Evolutionary conservation across 2,113 vertebrate genomes (phyloP).

Genomic region (Macaca mulatta): DNA sequence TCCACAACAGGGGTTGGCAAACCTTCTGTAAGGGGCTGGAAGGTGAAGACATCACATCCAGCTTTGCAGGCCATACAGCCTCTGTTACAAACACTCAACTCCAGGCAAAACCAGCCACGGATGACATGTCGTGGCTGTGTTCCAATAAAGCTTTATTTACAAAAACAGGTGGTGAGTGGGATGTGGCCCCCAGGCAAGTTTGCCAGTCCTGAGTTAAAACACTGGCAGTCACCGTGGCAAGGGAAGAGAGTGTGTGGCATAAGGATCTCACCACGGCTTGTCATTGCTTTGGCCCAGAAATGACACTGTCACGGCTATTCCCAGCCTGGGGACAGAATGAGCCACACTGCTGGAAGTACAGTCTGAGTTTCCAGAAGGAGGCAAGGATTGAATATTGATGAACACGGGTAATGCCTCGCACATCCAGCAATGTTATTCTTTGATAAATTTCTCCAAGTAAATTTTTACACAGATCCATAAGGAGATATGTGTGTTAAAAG

Average conservation of each 20-base stretch:
- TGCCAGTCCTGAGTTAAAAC: background rate
- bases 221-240: background rate
- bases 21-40: background rate
- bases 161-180: background rate
- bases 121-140: fast-evolving
- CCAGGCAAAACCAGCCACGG: background rate
- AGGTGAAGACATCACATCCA: too few relatives aligned
- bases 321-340: fast-evolving
- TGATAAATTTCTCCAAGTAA: background rate
- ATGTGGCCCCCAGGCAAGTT: fast-evolving
- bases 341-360: fast-evolving
- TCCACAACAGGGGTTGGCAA: fast-evolving
- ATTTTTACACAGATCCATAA: too few relatives aligned
- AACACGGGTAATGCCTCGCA: fast-evolving
- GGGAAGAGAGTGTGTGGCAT: fast-evolving
- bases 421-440: fast-evolving
- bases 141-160: background rate
- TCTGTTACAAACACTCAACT: background rate
- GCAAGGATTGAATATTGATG: too few relatives aligned
- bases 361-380: background rate
- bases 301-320: fast-evolving
- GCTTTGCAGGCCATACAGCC: background rate
- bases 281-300: background rate
- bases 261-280: fast-evolving
- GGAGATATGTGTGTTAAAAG: background rate